phyloP scores from a whole-genome alignment of 2,888 invertebrate species.

The Odontocolon sp. region DNA sequence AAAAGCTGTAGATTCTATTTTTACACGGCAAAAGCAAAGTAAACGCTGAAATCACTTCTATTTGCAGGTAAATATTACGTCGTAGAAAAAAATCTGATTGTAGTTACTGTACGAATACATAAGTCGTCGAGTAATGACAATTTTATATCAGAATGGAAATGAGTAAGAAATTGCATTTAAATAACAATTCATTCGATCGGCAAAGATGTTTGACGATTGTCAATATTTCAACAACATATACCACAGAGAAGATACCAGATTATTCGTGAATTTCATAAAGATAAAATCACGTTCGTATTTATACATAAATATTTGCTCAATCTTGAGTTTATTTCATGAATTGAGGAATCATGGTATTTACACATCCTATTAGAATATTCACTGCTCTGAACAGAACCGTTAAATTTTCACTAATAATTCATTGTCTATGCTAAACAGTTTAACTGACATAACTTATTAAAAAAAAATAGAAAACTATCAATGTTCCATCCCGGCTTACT shows the following conservation, averaged over 20 bases:
- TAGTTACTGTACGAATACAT: slow-evolving; percentile 33
- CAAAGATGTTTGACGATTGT: slow-evolving; percentile 23
- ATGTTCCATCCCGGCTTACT: slow-evolving; percentile 59
- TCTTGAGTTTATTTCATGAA: slow-evolving; percentile 45
- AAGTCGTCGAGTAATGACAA: slow-evolving; percentile 17
- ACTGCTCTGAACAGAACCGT: slow-evolving; percentile 19
- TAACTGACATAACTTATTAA: slow-evolving; percentile 30
- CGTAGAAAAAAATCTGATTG: slow-evolving; percentile 27
- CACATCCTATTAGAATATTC: slow-evolving; percentile 45
- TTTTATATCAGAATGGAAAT: slow-evolving; percentile 8
- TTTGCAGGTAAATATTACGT: slow-evolving; percentile 59
- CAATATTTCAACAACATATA: slow-evolving; percentile 47
- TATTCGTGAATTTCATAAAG: slow-evolving; percentile 21
- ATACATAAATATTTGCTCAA: slow-evolving; percentile 62
- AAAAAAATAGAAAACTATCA: slow-evolving; percentile 47
- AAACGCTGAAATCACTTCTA: slow-evolving; percentile 67
- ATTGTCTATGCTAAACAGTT: slow-evolving; percentile 40
- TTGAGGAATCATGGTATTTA: slow-evolving; percentile 28
- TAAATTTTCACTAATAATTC: slow-evolving; percentile 28
- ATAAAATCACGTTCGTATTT: slow-evolving; percentile 56
- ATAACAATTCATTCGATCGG: neutral
- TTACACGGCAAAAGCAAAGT: slow-evolving; percentile 65
- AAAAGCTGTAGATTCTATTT: slow-evolving; percentile 71
- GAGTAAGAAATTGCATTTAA: neutral
- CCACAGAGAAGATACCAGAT: slow-evolving; percentile 47